phyloP scores from a whole-genome alignment of 2,113 vertebrate genomes.

The Sclerurus mexicanus region DNA sequence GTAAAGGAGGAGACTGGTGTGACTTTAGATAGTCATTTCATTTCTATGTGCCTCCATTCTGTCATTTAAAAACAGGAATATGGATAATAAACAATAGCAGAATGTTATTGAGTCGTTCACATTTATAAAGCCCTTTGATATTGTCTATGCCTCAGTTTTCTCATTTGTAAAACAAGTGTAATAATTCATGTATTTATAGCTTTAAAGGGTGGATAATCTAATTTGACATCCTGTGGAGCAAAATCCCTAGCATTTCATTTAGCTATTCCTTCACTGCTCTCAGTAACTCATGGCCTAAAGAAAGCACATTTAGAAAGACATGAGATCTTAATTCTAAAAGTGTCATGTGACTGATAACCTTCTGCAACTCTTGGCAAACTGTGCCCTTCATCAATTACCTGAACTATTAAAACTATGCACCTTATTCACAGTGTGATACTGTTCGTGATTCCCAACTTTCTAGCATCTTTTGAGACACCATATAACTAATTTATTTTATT shows the following conservation, averaged over 20 bases:
- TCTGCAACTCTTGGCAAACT: background rate
- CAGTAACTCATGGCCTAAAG: background rate
- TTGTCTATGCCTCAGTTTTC: slow-evolving; percentile 60
- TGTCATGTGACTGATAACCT: background rate
- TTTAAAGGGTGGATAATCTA: slow-evolving; percentile 59
- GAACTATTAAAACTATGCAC: background rate
- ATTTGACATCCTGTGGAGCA: slow-evolving; percentile 45
- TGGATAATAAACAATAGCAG: slow-evolving; percentile 63
- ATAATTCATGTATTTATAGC: slow-evolving; percentile 63
- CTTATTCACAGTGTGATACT: background rate
- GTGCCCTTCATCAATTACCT: background rate
- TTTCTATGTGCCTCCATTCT: slow-evolving; percentile 49
- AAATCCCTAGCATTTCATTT: slow-evolving; percentile 45
- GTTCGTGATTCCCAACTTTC: background rate
- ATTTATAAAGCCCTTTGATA: slow-evolving; percentile 59
- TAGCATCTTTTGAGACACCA: background rate
- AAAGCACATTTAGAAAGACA: background rate
- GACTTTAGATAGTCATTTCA: slow-evolving; percentile 62
- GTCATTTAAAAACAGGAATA: slow-evolving; percentile 58
- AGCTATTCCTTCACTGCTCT: background rate
- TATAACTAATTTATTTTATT: background rate
- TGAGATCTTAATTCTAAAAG: background rate
- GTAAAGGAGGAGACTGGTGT: slow-evolving; percentile 65
- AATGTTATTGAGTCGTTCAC: slow-evolving; percentile 60
- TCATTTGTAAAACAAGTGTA: slow-evolving; percentile 63